Evolutionary conservation across 2,888 invertebrate species (phyloP).

Genomic region (Drosophila tanythrix): DNA sequence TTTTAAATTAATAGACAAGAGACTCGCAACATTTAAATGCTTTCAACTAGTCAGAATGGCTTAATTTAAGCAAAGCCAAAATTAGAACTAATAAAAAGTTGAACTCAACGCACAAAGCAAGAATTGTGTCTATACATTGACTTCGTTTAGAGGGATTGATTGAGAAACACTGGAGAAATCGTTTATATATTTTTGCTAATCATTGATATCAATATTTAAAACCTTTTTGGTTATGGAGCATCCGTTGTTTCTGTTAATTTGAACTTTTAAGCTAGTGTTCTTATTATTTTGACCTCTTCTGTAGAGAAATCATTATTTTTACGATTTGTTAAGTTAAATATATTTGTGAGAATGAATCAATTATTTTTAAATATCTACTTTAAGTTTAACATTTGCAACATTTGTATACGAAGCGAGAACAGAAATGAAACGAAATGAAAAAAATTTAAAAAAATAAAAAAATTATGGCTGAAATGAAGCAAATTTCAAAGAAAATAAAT

Average conservation of each 20-base stretch:
- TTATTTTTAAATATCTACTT: not conserved
- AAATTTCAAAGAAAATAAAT: not conserved
- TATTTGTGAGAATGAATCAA: not conserved
- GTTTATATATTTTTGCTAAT: not conserved
- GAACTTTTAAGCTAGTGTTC: not conserved
- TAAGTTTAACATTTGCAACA: not conserved
- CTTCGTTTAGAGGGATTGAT: no score
- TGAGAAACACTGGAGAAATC: not conserved
- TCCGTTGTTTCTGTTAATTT: not conserved
- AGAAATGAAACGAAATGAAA: not conserved
- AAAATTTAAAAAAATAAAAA: fast-evolving
- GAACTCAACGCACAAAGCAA: not conserved
- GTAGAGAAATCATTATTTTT: not conserved
- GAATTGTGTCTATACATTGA: no score
- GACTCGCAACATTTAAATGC: not conserved
- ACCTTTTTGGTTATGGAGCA: not conserved
- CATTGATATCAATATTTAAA: not conserved
- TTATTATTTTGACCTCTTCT: not conserved
- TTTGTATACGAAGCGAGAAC: not conserved
- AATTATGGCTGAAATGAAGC: not conserved
- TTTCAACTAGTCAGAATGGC: not conserved
- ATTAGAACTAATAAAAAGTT: not conserved
- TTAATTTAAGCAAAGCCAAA: not conserved
- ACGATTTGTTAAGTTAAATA: not conserved
- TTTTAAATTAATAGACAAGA: not conserved